Base-by-base conservation (phyloP, 2,888 invertebrate species). In the Erebia ligea region DNA sequence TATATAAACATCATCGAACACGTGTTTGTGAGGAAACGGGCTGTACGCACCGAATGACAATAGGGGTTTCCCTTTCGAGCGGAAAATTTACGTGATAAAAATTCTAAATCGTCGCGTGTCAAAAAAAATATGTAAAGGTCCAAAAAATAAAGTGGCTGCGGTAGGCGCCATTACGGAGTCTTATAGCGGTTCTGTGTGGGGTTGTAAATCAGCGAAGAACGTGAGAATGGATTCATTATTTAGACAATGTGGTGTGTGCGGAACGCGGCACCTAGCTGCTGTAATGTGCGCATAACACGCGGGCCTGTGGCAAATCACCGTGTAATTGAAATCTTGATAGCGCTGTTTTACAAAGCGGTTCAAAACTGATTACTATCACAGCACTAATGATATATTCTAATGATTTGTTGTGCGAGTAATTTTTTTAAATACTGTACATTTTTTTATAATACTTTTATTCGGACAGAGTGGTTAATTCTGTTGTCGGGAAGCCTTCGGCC, bases 51-150 rank as follows among this genome's bases (percentile, higher is more conserved):
- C 77, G 92, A 92, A 93, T 92, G 86, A 91, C 92, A 92, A 92
- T 92, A 84, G 84, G 84, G 87, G 90, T 92, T 92, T 92, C 92
- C 92, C 92, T 93, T 91, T 91, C 91, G 84, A 89, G 88, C 89
- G 88, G 90, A 89, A 93, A 92, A 92, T 92, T 92, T 91, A 92
- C 92, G 93, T 93, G 93, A 91, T 91, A 90, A 87, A 92, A 89
- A 93, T 91, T 88, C 88, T 85, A 89, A 91, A 88, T 80, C 81
- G 85, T 88, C 80, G 90, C 92, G 90, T 93, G 92, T 92, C 91
- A 92, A 92, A 92, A 90, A 91, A 42, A 80, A 89, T 87, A 83
- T 86, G 84, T 88, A 85, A 82, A 86, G 87, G 86, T 88, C 88
- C 87, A 88, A 90, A 90, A 90, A 88, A 89, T 88, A 88, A 86